Evolutionary conservation across 2,797 vertebrate species (phyloP).

Genomic region (Yasuhikotakia modesta): DNA sequence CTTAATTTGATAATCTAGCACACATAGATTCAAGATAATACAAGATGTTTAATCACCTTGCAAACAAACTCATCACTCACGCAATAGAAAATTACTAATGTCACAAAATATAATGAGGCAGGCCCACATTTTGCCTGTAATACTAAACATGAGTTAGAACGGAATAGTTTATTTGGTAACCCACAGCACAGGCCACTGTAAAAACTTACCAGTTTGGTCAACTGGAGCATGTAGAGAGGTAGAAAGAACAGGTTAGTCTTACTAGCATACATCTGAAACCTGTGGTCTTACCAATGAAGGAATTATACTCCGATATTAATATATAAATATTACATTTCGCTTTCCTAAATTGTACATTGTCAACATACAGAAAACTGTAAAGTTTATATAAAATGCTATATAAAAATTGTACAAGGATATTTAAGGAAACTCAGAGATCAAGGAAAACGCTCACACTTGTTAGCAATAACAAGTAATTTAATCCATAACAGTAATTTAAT

Average conservation of each 20-base stretch:
- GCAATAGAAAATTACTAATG: neutral
- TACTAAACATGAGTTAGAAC: too few species aligned
- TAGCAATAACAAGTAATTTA: too few species aligned
- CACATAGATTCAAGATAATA: too few species aligned
- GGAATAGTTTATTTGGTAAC: slow-evolving; percentile 8
- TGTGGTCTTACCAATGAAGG: slow-evolving; percentile 2
- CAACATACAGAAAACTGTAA: neutral
- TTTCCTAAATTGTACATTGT: neutral
- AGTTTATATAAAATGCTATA: too few species aligned
- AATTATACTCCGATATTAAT: neutral
- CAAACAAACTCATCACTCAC: neutral
- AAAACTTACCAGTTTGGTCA: slow-evolving; percentile 78
- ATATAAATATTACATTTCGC: neutral
- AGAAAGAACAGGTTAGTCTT: slow-evolving; percentile 65
- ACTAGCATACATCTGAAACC: slow-evolving; percentile 16
- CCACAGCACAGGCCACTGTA: slow-evolving; percentile 40
- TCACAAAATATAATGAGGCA: too few species aligned
- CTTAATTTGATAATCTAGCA: too few species aligned
- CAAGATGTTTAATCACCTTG: neutral
- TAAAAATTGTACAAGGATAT: neutral
- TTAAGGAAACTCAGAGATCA: neutral
- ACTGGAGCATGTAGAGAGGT: slow-evolving; percentile 75
- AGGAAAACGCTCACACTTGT: neutral
- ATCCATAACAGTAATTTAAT: too few species aligned
- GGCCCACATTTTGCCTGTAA: too few species aligned